A percentile compares a stretch with the other conserved stretches of the same genome.
Conservation (phyloP, 1,140 invertebrate genomes). For the Linepithema humile region DNA sequence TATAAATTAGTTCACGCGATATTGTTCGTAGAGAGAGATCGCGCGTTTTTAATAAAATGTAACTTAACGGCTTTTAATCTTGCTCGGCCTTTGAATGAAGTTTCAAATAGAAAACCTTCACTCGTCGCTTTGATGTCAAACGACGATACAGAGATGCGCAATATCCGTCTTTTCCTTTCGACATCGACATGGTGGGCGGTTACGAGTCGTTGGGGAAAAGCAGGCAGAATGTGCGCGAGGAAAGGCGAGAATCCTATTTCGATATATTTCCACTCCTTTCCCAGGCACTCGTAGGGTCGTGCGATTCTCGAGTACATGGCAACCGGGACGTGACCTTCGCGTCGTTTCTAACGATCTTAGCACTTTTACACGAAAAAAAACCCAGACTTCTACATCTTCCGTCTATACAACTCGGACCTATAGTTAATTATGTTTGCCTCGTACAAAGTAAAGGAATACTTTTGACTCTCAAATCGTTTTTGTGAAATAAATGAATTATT, state of each 20-base stretch:
- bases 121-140: constrained; percentile 6
- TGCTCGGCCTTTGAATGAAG: neutral
- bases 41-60: neutral
- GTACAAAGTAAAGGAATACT: too few species aligned
- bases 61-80: neutral
- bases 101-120: constrained; percentile 4
- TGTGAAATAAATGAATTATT: too few species aligned
- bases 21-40: neutral
- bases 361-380: neutral
- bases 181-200: neutral
- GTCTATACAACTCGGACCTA: neutral
- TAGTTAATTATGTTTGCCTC: neutral
- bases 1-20: neutral
- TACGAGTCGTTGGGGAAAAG: constrained; percentile 11
- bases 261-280: constrained; percentile 2
- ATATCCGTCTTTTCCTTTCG: constrained; percentile 29
- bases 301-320: constrained; percentile 21
- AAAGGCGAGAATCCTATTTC: constrained; percentile 9
- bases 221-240: neutral
- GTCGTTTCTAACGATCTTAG: constrained; percentile 25
- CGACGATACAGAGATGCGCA: neutral
- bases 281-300: constrained; percentile 4
- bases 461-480: too few species aligned
- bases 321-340: constrained; percentile 43
- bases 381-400: neutral